These are phyloP conservation scores for Tipula vernalis DNA, from an alignment of 2,888 invertebrate genomes.

Conservation along the genomic window DNA sequence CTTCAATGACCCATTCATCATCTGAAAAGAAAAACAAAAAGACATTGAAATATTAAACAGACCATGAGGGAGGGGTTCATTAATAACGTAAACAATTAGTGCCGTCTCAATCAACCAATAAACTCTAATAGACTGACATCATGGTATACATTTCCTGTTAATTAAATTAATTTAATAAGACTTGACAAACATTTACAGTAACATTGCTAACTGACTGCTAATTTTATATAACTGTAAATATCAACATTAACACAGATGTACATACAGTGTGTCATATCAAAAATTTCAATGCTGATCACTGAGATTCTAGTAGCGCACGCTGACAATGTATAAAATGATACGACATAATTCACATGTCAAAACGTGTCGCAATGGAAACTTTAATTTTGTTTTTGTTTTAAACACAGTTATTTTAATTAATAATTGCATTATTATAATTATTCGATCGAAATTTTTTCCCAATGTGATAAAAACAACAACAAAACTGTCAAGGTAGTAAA, in stretches of 20 bases:
- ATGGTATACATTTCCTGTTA: background rate
- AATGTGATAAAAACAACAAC: background rate
- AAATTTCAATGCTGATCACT: background rate
- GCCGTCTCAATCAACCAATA: background rate
- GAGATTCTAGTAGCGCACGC: background rate
- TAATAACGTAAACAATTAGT: background rate
- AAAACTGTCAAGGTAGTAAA: background rate
- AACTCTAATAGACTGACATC: background rate
- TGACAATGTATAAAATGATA: background rate
- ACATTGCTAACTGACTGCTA: background rate
- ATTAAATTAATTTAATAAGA: background rate
- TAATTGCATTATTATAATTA: background rate
- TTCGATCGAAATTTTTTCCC: background rate
- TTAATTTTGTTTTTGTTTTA: background rate
- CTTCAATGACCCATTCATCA: conserved; percentile 34
- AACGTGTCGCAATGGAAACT: background rate
- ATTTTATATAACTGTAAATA: background rate
- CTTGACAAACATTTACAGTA: background rate
- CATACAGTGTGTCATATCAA: background rate
- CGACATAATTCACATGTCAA: background rate
- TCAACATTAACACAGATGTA: background rate
- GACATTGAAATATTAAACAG: background rate
- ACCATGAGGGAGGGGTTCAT: background rate
- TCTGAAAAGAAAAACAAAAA: conserved; percentile 20
- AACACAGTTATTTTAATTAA: background rate